Evolutionary conservation across 92 coral and sea anemone species (phyloP), one percentile per base, ranked within the genome.

Genomic region (Scolanthus callimorphus): DNA sequence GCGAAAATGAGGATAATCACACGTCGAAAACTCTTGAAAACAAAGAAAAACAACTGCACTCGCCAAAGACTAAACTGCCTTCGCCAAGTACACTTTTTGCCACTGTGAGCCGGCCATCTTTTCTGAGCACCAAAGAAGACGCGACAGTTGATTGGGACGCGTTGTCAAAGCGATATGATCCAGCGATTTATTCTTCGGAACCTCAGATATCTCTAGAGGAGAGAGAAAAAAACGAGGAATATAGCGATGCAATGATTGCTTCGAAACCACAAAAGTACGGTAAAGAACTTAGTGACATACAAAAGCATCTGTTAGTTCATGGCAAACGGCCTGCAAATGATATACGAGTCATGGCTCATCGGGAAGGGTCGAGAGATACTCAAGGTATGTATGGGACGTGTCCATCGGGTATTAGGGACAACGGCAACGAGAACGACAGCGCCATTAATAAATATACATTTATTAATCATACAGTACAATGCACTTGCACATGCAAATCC

Each of bases 61-160:
- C 64, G 17, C 63, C 64, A 31, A 51, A 50, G 20, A 63, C 79
- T 11, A 88, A 91, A 63, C 88, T 92, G 4, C 98, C 98, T 4
- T 92, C 98, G 6, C 98, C 98, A 0, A 72, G 76, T 11, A 92
- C 98, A 15, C 69, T 92, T 25, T 92, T 92, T 48, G 96, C 98
- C 0, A 92, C 96, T 0, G 96, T 92, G 8, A 90, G 97, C 15
- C 70, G 85, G 43, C 98, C 98, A 3, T 77, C 90, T 31, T 92
- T 92, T 69, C 65, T 92, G 51, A 74, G 71, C 19, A 79, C 69
- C 20, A 79, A 77, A 50, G 96, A 92, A 41, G 92, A 81, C 2
- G 51, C 59, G 17, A 3, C 52, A 12, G 79, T 92, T 12, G 98
- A 92, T 27, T 92, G 98, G 98, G 69, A 84, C 41, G 66, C 85